These are phyloP conservation scores for Orchesella flavescens DNA, from an alignment of 2,888 invertebrate genomes.

Conservation along the genomic window DNA sequence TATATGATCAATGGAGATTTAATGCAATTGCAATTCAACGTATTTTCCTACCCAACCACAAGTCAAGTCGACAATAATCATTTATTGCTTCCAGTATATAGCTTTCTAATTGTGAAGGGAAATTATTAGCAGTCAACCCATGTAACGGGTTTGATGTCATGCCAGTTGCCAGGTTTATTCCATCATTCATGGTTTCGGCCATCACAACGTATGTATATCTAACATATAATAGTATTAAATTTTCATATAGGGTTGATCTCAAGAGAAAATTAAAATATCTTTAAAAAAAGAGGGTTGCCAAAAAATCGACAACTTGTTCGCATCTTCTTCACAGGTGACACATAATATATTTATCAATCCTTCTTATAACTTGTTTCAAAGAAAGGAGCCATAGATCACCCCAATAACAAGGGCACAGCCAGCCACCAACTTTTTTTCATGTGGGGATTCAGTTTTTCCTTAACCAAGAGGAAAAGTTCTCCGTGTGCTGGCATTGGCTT, in stretches of 20 bases:
- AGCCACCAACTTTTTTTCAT: neutral
- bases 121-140: no score
- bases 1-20: no score
- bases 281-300: neutral
- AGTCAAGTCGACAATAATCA: no score
- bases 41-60: no score
- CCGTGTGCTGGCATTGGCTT: neutral
- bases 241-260: neutral
- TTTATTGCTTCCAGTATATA: no score
- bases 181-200: neutral
- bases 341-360: constrained; percentile 49
- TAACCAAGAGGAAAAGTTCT: neutral
- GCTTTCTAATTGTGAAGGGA: no score
- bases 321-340: constrained; percentile 33
- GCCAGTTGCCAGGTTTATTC: no score
- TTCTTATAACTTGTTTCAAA: constrained; percentile 6
- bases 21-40: no score
- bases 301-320: constrained; percentile 45
- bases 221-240: neutral
- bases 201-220: neutral
- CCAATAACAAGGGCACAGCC: constrained; percentile 25
- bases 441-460: constrained; percentile 6
- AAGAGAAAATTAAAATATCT: neutral
- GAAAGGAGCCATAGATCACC: constrained; percentile 55
- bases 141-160: no score